Percentiles rank a stretch among this genome's conserved stretches.
Conservation (phyloP, 2,888 invertebrate genomes). For the Chloroclysta siterata region DNA sequence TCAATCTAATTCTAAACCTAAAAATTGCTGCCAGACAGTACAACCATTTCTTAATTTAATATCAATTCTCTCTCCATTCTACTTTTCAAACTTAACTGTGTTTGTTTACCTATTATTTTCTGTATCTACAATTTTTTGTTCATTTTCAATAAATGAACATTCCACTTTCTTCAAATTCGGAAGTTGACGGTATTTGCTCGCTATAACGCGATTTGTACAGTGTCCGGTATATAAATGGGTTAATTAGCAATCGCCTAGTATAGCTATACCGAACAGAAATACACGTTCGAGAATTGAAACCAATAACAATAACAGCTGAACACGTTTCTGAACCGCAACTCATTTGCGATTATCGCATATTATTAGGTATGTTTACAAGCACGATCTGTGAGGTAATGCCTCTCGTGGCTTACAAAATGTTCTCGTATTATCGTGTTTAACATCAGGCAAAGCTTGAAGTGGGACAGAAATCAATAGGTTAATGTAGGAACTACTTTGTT, state of each 20-base stretch:
- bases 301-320: slow-evolving; percentile 18
- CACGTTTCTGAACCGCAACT: slow-evolving; percentile 27
- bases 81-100: no score
- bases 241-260: slow-evolving; percentile 6
- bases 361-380: slow-evolving; percentile 24
- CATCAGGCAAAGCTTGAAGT: background rate
- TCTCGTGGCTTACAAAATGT: slow-evolving; percentile 12
- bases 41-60: no score
- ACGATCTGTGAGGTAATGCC: slow-evolving; percentile 32
- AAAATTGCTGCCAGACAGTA: no score
- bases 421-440: slow-evolving; percentile 5
- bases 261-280: slow-evolving; percentile 12
- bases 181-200: slow-evolving; percentile 7
- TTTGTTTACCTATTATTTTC: no score
- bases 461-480: background rate
- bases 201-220: slow-evolving; percentile 7
- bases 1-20: no score
- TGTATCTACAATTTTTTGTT: no score
- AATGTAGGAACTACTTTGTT: background rate
- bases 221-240: slow-evolving; percentile 27
- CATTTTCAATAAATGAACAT: no score
- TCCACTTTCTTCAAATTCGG: no score
- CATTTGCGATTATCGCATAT: slow-evolving; percentile 29
- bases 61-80: no score
- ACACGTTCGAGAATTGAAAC: slow-evolving; percentile 12